Evolutionary conservation across 2,797 vertebrate genomes (phyloP).

Genomic region (Salmo trutta): DNA sequence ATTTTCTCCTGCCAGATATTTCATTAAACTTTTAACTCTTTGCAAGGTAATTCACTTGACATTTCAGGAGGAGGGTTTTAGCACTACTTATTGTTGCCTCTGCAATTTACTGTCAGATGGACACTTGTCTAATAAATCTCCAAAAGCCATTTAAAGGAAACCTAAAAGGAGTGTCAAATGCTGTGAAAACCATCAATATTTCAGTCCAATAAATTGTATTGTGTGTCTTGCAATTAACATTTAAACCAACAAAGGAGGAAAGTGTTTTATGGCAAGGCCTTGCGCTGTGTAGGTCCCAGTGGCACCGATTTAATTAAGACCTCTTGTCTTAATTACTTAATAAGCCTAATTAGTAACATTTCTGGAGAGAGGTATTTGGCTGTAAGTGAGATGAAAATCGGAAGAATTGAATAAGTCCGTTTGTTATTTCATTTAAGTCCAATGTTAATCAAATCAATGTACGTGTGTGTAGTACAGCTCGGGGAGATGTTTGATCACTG

Average conservation of each 20-base stretch:
- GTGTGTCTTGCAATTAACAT: constrained; percentile 37
- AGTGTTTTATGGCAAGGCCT: constrained; percentile 67
- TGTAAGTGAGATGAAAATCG: constrained; percentile 66
- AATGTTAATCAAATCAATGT: neutral
- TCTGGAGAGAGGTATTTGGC: constrained; percentile 67
- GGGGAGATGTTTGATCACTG: constrained; percentile 5
- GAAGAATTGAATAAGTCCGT: constrained; percentile 65
- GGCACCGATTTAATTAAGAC: constrained; percentile 79
- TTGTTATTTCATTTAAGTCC: constrained; percentile 56
- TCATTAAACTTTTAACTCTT: constrained; percentile 77
- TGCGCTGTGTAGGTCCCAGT: constrained; percentile 65
- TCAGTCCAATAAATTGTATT: constrained; percentile 46
- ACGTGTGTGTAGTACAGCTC: neutral
- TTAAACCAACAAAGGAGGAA: constrained; percentile 52
- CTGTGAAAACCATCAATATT: constrained; percentile 33
- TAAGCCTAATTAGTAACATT: constrained; percentile 77
- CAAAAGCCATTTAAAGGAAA: constrained; percentile 34
- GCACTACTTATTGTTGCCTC: constrained; percentile 52
- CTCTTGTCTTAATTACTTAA: constrained; percentile 80
- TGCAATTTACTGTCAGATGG: constrained; percentile 56
- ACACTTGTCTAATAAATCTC: constrained; percentile 57
- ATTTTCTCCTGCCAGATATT: constrained; percentile 71
- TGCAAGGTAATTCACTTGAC: constrained; percentile 72
- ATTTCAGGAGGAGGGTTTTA: constrained; percentile 60
- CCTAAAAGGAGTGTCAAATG: neutral